A percentile compares a stretch with the other conserved stretches of the same genome.
phyloP scores from a whole-genome alignment of 2,113 vertebrate species.

The Athene noctua region DNA sequence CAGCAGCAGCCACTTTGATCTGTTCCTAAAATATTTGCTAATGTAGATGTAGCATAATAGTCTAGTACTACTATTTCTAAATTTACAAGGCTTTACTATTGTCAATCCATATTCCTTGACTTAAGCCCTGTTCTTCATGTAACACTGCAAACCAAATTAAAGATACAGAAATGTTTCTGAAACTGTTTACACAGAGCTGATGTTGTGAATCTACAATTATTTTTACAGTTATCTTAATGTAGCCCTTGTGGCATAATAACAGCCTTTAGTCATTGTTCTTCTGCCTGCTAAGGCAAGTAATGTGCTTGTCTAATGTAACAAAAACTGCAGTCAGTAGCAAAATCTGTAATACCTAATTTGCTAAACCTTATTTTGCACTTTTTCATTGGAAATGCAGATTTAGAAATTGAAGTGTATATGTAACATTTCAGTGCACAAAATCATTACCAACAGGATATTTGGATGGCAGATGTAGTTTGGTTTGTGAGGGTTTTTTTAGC shows the following conservation, averaged over 20 bases:
- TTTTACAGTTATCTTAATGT: slow-evolving; percentile 68
- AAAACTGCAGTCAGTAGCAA: slow-evolving; percentile 60
- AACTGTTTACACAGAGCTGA: slow-evolving; percentile 53
- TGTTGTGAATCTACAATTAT: slow-evolving; percentile 61
- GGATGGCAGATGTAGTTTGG: not conserved
- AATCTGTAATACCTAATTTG: slow-evolving; percentile 67
- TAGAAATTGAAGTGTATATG: slow-evolving; percentile 17
- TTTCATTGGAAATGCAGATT: slow-evolving; percentile 64
- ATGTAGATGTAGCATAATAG: not conserved
- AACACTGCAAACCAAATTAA: slow-evolving; percentile 1
- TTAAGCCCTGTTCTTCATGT: not conserved
- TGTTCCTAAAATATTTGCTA: not conserved
- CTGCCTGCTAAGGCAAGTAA: slow-evolving; percentile 58
- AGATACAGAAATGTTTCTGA: slow-evolving; percentile 29
- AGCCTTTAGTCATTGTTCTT: slow-evolving; percentile 61
- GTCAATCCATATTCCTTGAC: not conserved
- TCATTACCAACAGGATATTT: slow-evolving; percentile 26
- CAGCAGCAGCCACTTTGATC: not conserved
- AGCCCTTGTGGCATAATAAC: slow-evolving; percentile 32
- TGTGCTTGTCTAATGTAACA: slow-evolving; percentile 57
- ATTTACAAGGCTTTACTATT: not conserved
- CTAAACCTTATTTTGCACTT: slow-evolving; percentile 53
- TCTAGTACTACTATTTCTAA: not conserved
- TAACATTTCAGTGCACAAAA: slow-evolving; percentile 38
- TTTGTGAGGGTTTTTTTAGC: not conserved